Percentiles rank a stretch among this genome's conserved stretches.
Evolutionary conservation across 1,140 invertebrate genomes (phyloP).

Genomic region (Drosophila serrata): DNA sequence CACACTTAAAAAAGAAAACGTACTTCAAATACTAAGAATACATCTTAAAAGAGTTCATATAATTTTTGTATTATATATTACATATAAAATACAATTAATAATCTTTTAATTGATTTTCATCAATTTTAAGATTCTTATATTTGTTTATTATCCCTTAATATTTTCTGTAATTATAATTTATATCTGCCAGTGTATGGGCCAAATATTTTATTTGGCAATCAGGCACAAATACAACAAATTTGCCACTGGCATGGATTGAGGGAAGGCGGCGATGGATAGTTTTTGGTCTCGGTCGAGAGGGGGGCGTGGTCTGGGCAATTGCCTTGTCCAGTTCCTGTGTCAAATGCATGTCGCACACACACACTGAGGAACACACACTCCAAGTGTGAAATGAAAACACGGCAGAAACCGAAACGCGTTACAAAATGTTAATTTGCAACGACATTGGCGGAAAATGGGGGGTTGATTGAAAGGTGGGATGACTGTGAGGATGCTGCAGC

Average conservation of each 20-base stretch:
- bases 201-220: slow-evolving; percentile 81
- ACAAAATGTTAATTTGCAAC: slow-evolving; percentile 79
- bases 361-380: slow-evolving; percentile 16
- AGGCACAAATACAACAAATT: slow-evolving; percentile 77
- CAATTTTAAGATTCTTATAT: neutral
- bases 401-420: slow-evolving; percentile 66
- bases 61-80: neutral
- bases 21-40: too few relatives aligned
- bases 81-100: neutral
- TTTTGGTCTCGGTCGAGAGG: neutral
- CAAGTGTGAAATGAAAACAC: slow-evolving; percentile 72
- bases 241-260: slow-evolving; percentile 40
- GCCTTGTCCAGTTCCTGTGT: slow-evolving; percentile 51
- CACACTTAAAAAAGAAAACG: too few relatives aligned
- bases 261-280: neutral
- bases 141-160: neutral
- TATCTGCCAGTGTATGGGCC: slow-evolving; percentile 24
- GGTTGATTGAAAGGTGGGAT: slow-evolving; percentile 7
- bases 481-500: slow-evolving; percentile 29
- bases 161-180: neutral
- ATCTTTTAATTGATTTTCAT: neutral
- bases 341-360: slow-evolving; percentile 62
- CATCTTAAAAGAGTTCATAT: too few relatives aligned
- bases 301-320: slow-evolving; percentile 37
- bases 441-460: slow-evolving; percentile 31